phyloP scores from a whole-genome alignment of 2,888 invertebrate species.

The Punctoribates punctum region DNA sequence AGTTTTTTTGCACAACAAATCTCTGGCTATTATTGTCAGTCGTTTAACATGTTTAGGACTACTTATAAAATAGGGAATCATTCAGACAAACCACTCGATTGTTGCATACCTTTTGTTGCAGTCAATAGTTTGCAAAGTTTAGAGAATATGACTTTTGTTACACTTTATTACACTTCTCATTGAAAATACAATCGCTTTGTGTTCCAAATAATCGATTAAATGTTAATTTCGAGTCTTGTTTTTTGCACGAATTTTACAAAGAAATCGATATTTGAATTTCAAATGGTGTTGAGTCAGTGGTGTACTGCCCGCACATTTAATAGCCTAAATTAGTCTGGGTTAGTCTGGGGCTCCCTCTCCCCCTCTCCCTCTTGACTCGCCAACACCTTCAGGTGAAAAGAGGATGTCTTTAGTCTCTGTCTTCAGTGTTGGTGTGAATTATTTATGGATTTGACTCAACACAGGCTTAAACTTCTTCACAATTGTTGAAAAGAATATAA shows the following conservation, averaged over 20 bases:
- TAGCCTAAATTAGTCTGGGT: neutral
- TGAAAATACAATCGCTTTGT: neutral
- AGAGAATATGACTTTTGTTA: neutral
- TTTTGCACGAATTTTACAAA: neutral
- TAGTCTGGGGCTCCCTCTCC: neutral
- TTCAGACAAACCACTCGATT: conserved; percentile 1
- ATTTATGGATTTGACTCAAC: conserved; percentile 15
- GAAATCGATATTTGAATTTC: too few species aligned
- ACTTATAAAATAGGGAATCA: neutral
- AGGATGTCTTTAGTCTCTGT: neutral
- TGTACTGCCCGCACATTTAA: neutral
- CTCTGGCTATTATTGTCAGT: neutral
- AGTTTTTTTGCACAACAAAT: neutral
- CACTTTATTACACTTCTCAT: neutral
- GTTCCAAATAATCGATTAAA: neutral
- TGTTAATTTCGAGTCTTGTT: neutral
- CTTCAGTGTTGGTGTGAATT: neutral
- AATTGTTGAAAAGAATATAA: conserved; percentile 24
- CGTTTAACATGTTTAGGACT: neutral
- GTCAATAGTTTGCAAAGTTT: neutral
- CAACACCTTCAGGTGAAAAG: conserved; percentile 5
- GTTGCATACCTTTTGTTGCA: neutral
- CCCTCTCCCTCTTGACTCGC: neutral
- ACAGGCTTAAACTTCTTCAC: conserved; percentile 3
- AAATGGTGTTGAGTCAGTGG: neutral